Base-by-base conservation (phyloP, 2,888 invertebrate species). In the Cheilosia variabilis region DNA sequence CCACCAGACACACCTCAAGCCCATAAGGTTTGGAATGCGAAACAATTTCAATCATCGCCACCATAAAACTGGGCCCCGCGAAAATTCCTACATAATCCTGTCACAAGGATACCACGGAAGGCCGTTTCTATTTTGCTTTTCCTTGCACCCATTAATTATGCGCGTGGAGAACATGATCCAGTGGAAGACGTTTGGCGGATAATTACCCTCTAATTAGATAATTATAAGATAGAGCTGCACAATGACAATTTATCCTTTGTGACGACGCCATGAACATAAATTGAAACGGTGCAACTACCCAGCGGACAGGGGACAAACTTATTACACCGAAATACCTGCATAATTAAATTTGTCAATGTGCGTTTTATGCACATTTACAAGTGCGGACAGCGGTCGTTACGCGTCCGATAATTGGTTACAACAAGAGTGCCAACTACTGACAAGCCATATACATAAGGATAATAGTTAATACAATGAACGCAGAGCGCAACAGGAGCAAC, bases 251-350 rank as follows among this genome's bases (percentile, higher is more conserved):
- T 81, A 81, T 68, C 63, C 62, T 45, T 66, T 76, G 37, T 63
- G 80, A 31, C 27, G 80, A 31, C 22, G 80, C 34, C 57, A 63
- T 62, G 71, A 53, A 86, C 86, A 86, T 86, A 80, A 86, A 81
- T 81, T 76, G 22, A 47, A 10, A 53, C 17, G 7, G 43, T 47
- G 24, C 41, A 52, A 65, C 75, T 17, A 41, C 31, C 19, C 31
- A 22, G 9, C 58, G 86, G 72, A 86, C 86, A 86, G 77, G 77
- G 86, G 86, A 86, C 86, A 86, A 72, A 72, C 72, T 86, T 81
- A 81, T 81, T 81, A 86, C 86, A 81, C 45, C 52, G 47, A 81
- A 86, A 81, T 72, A 86, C 86, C 80, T 81, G 86, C 72, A 37
- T 37, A 86, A 86, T 86, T 81, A 86, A 81, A 76, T 76, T 68